Conservation (phyloP, 2,113 vertebrate species). For the Anguilla japonica region DNA sequence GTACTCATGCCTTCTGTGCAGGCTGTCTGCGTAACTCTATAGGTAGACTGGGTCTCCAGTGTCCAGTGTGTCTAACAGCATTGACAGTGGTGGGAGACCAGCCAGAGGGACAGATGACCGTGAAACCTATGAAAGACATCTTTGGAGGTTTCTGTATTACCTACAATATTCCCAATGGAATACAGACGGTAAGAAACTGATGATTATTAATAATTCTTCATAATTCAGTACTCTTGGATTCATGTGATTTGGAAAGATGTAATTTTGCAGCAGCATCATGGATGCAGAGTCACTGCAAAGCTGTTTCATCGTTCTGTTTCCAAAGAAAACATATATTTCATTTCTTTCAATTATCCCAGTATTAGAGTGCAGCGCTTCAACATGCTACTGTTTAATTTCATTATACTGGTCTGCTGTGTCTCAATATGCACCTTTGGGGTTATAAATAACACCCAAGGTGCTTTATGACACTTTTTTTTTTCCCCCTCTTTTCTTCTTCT, state of each 20-base stretch:
- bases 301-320: too few species aligned
- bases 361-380: too few species aligned
- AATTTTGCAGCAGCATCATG: too few species aligned
- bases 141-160: neutral
- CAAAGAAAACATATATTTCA: too few species aligned
- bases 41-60: neutral
- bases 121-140: neutral
- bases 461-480: too few species aligned
- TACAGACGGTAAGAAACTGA: neutral
- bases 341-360: too few species aligned
- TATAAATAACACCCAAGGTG: too few species aligned
- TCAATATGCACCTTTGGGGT: too few species aligned
- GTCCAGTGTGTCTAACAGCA: neutral
- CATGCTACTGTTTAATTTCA: too few species aligned
- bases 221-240: neutral
- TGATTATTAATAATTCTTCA: neutral
- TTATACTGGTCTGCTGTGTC: too few species aligned
- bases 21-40: neutral
- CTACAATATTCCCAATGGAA: neutral
- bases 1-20: neutral
- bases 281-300: too few species aligned
- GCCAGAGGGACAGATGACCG: neutral
- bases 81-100: neutral
- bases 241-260: neutral
- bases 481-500: too few species aligned